Evolutionary conservation across 2,797 vertebrate species (phyloP), one percentile per base, ranked within the genome.

Genomic region (Lagorchestes hirsutus): DNA sequence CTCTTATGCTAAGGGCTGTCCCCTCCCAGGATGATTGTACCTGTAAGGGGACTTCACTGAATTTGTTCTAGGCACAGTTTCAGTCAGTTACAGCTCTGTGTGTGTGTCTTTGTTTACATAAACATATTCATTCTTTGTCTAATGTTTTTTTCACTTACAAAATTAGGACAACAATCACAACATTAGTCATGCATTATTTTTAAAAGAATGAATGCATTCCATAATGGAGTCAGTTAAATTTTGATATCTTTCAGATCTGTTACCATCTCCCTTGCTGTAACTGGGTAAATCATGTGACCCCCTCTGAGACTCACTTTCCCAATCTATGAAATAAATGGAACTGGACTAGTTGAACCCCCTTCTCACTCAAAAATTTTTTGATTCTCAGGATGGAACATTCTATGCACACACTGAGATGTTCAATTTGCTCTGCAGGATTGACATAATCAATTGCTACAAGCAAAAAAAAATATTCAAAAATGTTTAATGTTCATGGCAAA

Each of bases 401-500:
- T 93, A 93, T 97, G 93, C 93, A 74, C 56, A 97, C 95, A 92
- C 52, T 96, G 57, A 14, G 34, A 54, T 54, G 52, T 54, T 91
- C 31, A 54, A 54, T 93, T 97, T 96, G 92, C 24, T 74, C 52
- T 91, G 95, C 90, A 93, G 18, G 24, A 24, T 3, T 82, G 74
- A 82, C 10, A 46, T 9, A 82, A 82, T 82, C 74, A 94, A 97
- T 97, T 97, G 95, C 59, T 95, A 52, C 94, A 96, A 97, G 94
- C 56, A 95, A 95, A 58, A 82, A 92, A 92, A 28, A 94, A 93
- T 91, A 96, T 62, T 97, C 50, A 96, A 92, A 97, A 97, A 96
- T 95, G 87, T 97, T 97, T 95, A 90, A 93, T 93, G 92, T 96
- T 98, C 94, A 96, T 95, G 97, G 96, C 96, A 87, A 94, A 94